Percentiles rank a stretch among this genome's conserved stretches.
Conservation (phyloP, 2,113 vertebrate species). For the Boulengeromyrus knoepffleri region DNA sequence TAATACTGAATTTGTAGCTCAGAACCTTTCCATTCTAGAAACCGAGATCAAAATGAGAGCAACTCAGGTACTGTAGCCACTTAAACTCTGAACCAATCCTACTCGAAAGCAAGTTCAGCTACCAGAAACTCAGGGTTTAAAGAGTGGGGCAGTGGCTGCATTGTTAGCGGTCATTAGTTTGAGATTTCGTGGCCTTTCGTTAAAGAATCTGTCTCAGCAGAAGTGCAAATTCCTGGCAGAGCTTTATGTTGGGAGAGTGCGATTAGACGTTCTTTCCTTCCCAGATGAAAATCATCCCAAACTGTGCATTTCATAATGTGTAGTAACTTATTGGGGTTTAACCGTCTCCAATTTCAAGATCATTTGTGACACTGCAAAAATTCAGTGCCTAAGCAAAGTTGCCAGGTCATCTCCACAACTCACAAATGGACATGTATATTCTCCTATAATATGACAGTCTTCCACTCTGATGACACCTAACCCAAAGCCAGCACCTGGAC, state of each 20-base stretch:
- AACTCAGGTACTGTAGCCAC: background rate
- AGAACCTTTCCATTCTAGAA: background rate
- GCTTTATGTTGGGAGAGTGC: background rate
- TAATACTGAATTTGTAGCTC: background rate
- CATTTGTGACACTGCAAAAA: background rate
- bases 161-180: background rate
- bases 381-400: background rate
- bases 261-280: background rate
- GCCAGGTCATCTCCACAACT: background rate
- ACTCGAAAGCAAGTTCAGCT: background rate
- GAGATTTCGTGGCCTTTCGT: background rate
- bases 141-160: background rate
- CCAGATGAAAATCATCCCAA: background rate
- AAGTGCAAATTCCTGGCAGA: background rate
- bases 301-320: background rate
- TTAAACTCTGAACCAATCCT: background rate
- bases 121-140: background rate
- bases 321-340: background rate
- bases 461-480: background rate
- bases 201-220: background rate
- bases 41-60: background rate
- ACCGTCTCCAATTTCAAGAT: background rate
- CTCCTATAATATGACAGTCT: background rate
- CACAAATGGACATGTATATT: background rate
- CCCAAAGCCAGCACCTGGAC: background rate